Base-by-base conservation (phyloP, 2,888 invertebrate species). In the Morpho achilles region DNA sequence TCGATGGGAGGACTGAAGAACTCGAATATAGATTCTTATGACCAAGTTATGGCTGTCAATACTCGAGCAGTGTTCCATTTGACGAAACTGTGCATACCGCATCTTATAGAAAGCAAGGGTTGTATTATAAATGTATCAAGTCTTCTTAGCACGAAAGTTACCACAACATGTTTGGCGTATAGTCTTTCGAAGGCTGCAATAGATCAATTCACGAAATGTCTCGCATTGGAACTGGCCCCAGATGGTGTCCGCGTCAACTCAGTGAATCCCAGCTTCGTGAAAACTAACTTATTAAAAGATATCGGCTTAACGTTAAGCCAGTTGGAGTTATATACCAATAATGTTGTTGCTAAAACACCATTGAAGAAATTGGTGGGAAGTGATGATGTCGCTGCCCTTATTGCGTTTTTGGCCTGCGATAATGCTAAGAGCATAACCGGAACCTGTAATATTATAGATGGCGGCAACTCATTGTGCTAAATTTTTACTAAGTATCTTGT, bases 201-300 rank as follows among this genome's bases (percentile, higher is more conserved):
- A 6, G 98, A 99, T 86, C 98, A 99, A 74, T 94, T 99, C 70
- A 99, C 99, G 0, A 93, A 95, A 76, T 98, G 98, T 77, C 91
- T 94, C 9, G 98, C 99, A 1, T 85, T 99, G 51, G 98, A 97
- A 71, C 83, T 97, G 58, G 96, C 95, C 40, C 72, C 92, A 1
- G 95, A 95, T 76, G 93, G 94, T 67, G 95, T 98, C 0, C 91
- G 98, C 59, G 97, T 97, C 0, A 98, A 98, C 80, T 93, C 95
- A 43, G 96, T 98, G 0, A 97, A 96, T 81, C 98, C 98, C n/a
- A 98, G 98, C n/a, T 98, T 98, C 1, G 94, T 96, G 3, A 84
- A 95, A 44, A 98, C 98, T 0, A 95, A 97, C 76, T 79, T 98
- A 23, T 95, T 98, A 67, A 95, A 94, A 76, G 92, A 94, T 62